Base-by-base conservation (phyloP, 2,113 vertebrate genomes). In the Aramus guarauna region DNA sequence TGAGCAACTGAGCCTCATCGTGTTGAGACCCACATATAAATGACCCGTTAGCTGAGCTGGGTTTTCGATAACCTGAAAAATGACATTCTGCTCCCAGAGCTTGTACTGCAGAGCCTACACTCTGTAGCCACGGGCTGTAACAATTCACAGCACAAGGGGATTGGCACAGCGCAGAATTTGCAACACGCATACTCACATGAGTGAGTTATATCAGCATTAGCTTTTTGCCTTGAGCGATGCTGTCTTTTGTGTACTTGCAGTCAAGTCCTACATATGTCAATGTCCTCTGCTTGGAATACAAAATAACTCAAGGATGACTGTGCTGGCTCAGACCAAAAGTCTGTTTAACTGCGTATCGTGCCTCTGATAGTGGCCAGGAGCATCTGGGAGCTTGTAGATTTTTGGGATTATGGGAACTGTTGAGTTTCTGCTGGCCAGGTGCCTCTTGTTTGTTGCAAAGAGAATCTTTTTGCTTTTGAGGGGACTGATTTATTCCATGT, bases 171-270 rank as follows among this genome's bases (percentile, higher is more conserved):
- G 2, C 48, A 32, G 56, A 15, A 17, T 32, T 52, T 89, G 72
- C 72, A 76, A 4, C 77, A 34, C 2, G 0, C 26, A 2, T 13
- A 52, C 0, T 0, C 64, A 20, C 39, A 53, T 4, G 5, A 59
- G 59, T 45, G 91, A 85, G 20, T 85, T 85, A 56, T 19, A 55
- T 27, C 4, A 5, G 64, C 50, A 39, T 90, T n/a, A 79, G 39
- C 53, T 66, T 90, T 48, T 76, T 87, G 94, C 87, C 64, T 82
- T 76, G 36, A 82, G 68, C 41, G 1, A 43, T 69, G n/a, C 15
- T 91, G 34, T 59, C 56, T 52, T 88, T 77, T 80, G 86, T 75
- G 68, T 86, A 55, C 47, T 88, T 36, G 19, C 59, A 80, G 77
- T 92, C 43, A 80, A 64, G 63, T 64, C 53, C 67, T 89, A 88